A percentile compares a stretch with the other conserved stretches of the same genome.
Conservation (phyloP, 2,113 vertebrate genomes). For the Anhinga rufa region DNA sequence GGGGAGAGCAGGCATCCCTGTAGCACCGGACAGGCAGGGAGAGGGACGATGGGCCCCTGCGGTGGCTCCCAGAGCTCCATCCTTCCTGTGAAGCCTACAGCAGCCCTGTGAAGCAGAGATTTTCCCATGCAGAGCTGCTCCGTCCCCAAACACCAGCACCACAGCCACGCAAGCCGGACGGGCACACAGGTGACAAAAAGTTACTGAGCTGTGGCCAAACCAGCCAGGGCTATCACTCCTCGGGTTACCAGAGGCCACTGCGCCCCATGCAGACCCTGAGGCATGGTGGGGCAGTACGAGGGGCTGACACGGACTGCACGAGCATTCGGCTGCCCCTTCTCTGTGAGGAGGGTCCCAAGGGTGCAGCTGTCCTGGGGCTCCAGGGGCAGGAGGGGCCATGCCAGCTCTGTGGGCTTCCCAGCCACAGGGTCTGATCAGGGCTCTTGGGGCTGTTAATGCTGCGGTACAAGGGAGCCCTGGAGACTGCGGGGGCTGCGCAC, state of each 20-base stretch:
- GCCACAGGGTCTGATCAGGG: background rate
- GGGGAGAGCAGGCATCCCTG: background rate
- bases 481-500: fast-evolving
- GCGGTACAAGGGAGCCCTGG: background rate
- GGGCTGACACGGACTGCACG: fast-evolving
- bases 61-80: background rate
- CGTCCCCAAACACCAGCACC: background rate
- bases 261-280: fast-evolving
- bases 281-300: fast-evolving
- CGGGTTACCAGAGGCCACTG: background rate
- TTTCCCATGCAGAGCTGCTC: background rate
- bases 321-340: background rate
- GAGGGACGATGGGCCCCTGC: fast-evolving
- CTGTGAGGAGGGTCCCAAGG: background rate
- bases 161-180: background rate
- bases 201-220: background rate
- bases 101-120: background rate
- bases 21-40: background rate
- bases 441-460: background rate
- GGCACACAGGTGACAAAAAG: background rate
- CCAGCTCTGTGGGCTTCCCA: background rate
- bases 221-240: background rate
- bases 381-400: background rate
- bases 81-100: background rate
- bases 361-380: background rate